A percentile compares a stretch with the other conserved stretches of the same genome.
Conservation (phyloP, 2,113 vertebrate species). For the Heloderma charlesbogerti region DNA sequence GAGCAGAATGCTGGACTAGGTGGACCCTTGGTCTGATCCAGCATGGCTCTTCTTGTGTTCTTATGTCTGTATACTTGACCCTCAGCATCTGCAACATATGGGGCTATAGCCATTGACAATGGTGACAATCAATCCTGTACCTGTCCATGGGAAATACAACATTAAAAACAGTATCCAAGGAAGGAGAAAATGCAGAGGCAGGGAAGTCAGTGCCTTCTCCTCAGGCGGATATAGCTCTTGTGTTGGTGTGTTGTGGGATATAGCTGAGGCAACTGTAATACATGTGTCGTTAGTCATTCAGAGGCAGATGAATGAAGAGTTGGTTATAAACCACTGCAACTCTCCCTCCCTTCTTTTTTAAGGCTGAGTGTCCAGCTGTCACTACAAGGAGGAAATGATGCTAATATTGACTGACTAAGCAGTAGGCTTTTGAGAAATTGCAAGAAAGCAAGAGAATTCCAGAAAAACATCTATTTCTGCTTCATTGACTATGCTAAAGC, state of each 20-base stretch:
- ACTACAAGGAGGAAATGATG: constrained; percentile 14
- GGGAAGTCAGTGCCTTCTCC: background rate
- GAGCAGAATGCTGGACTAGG: too few relatives aligned
- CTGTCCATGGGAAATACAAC: background rate
- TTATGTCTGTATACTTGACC: background rate
- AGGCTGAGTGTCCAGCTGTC: constrained; percentile 11
- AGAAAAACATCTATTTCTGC: too few relatives aligned
- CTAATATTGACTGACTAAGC: background rate
- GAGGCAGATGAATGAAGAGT: background rate
- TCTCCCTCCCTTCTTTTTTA: background rate
- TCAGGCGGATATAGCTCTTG: background rate
- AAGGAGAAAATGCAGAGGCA: background rate
- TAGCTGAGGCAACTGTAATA: background rate
- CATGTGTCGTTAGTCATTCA: background rate
- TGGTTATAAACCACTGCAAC: constrained; percentile 8
- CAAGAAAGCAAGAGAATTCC: too few relatives aligned
- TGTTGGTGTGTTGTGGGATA: background rate
- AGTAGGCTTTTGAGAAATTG: constrained; percentile 29
- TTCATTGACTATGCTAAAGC: too few relatives aligned
- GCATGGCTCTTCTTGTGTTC: too few relatives aligned
- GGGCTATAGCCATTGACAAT: background rate
- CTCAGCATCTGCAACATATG: background rate
- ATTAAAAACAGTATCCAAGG: background rate
- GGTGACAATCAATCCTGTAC: background rate
- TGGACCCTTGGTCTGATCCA: too few relatives aligned